Base-by-base conservation (phyloP, 2,113 vertebrate species). In the Ornithorhynchus anatinus region DNA sequence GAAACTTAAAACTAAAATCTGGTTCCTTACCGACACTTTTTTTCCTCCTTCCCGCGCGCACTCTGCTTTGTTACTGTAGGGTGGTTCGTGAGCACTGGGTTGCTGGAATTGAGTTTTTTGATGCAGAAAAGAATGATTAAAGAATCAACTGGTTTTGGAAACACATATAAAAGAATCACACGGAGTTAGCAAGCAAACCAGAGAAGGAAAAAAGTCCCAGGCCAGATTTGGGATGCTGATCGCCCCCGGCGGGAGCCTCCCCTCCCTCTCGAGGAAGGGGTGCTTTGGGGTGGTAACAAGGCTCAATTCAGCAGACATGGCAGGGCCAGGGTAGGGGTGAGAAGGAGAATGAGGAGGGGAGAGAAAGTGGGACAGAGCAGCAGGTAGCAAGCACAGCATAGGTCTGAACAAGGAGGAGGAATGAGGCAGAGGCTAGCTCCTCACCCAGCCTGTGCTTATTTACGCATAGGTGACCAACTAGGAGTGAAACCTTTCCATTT, bases 61-160 rank as follows among this genome's bases (percentile, higher is more conserved):
- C 79, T 92, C 85, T 11, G 89, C 37, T 92, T 90, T 92, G 92
- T 44, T 89, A 91, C 79, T 85, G 92, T 80, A 87, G 69, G 52
- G 70, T 89, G 84, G 87, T 59, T 92, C 92, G 60, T 53, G 86
- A 88, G 92, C 87, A 86, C 90, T 91, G 90, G 91, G 91, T 52
- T 36, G 91, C 92, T 92, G 90, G 67, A 80, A 88, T 75, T 80
- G 80, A 61, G 70, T 43, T 62, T 86, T 61, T 85, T 54, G 79
- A 81, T 89, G 89, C 89, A 89, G 78, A 90, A 85, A 89, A 86
- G 89, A 83, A 75, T 75, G 80, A 81, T 92, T 92, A 92, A 92
- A 84, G 36, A 16, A 42, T 54, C 20, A 16, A 68, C 52, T 65
- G 69, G 76, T 66, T 78, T 69, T 82, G 48, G 59, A 73, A 77